Base-by-base conservation (phyloP, 2,888 invertebrate species). In the Galerucella nymphaeae region DNA sequence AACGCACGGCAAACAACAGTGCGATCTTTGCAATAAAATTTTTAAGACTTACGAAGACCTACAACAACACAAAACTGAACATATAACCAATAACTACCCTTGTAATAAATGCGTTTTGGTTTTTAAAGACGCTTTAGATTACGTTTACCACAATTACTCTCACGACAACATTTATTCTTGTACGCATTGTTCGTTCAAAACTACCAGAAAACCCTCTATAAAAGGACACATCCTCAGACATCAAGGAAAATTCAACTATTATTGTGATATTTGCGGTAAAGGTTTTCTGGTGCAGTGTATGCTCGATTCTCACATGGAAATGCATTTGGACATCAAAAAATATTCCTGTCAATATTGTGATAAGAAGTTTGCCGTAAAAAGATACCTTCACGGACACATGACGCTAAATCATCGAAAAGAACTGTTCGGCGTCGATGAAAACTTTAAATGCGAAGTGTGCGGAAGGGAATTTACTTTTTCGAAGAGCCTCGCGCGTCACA, bases 391-490 rank as follows among this genome's bases (percentile, higher is more conserved):
- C 3, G 77, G 79, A 5, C 85, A 85, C 68, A 77, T 80, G 11
- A 79, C 82, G 41, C 78, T 83, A 48, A 84, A 85, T 71, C 84
- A 85, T 73, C 80, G 80, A 66, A 83, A 83, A 67, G 83, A 83
- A 61, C 66, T 84, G 11, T 81, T 77, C 23, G 85, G 84, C 0
- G 76, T 79, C 8, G 81, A 83, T 13, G 79, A 82, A 48, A 69
- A 76, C 0, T 83, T 79, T 73, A 76, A 79, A 30, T 85, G 85
- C 70, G 77, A 81, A 4, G 71, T 83, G 8, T 85, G 85, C 71
- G 77, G 79, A 0, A 78, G 82, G 66, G 77, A 79, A 6, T 84
- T 84, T 66, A 82, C 80, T 6, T 85, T 84, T 63, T 80, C 82
- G 67, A 83, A 82, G 64, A 84, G 84, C 73, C 77, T 85, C 48